These are phyloP conservation scores for Clusia tigrina DNA, from an alignment of 2,888 invertebrate species.

Conservation along the genomic window DNA sequence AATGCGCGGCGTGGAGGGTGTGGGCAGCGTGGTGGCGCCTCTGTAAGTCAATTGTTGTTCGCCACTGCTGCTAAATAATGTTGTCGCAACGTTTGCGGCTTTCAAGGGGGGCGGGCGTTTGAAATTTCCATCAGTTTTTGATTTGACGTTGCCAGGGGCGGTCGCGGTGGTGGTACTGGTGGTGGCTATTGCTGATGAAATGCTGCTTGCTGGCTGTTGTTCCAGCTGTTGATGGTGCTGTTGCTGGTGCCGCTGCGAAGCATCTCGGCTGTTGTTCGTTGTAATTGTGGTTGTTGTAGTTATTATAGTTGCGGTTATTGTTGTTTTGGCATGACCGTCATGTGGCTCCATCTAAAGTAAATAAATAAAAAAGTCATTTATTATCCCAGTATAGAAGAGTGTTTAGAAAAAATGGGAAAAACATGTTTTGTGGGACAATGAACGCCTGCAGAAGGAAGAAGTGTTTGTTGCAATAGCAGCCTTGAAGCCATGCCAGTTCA, in stretches of 20 bases:
- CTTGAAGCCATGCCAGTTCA: no score
- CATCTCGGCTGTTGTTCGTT: constrained; percentile 11
- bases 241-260: constrained; percentile 6
- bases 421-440: no score
- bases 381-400: background rate
- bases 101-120: constrained; percentile 63
- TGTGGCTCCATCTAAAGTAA: constrained; percentile 43
- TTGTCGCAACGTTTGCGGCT: constrained; percentile 39
- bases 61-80: constrained; percentile 50
- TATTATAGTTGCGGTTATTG: constrained; percentile 25
- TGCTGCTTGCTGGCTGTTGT: constrained; percentile 32
- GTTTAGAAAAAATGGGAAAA: background rate
- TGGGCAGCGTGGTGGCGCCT: constrained; percentile 60
- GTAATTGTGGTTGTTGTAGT: constrained; percentile 24
- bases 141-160: constrained; percentile 47
- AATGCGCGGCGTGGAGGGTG: constrained; percentile 82
- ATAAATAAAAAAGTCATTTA: constrained; percentile 17
- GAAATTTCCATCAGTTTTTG: constrained; percentile 37
- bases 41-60: constrained; percentile 37
- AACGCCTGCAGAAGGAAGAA: no score
- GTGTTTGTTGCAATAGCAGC: no score
- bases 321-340: constrained; percentile 29
- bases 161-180: constrained; percentile 40
- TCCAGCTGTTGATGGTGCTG: constrained; percentile 30
- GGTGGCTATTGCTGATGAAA: constrained; percentile 30